Conservation (phyloP, 2,888 invertebrate species). For the Hypena proboscidalis region DNA sequence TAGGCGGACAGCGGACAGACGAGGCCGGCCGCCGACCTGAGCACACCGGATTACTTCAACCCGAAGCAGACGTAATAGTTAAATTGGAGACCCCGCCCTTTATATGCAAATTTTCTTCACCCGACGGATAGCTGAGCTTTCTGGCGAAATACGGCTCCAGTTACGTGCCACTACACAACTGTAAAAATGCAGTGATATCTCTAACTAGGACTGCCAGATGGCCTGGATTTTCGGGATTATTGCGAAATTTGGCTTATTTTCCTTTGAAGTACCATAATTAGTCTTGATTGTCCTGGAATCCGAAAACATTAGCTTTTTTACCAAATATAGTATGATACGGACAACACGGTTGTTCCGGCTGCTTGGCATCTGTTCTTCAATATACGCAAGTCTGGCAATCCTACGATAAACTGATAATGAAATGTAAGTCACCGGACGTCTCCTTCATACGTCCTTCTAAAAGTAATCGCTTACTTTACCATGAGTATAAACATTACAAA, state of each 20-base stretch:
- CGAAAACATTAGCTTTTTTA: too few relatives aligned
- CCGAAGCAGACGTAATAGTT: constrained; percentile 25
- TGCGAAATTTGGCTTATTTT: too few relatives aligned
- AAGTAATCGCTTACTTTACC: constrained; percentile 7
- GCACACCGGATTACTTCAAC: constrained; percentile 24
- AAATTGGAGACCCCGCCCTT: constrained; percentile 39
- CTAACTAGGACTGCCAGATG: too few relatives aligned
- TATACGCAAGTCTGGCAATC: too few relatives aligned
- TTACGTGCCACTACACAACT: background rate
- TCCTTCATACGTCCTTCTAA: constrained; percentile 3
- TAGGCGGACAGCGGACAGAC: constrained; percentile 19
- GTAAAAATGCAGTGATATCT: background rate
- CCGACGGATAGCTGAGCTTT: constrained; percentile 11
- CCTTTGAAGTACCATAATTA: too few relatives aligned
- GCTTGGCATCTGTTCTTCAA: too few relatives aligned
- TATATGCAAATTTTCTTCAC: constrained; percentile 38
- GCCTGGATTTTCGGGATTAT: too few relatives aligned
- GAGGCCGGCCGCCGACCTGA: constrained; percentile 28
- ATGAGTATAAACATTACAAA: constrained; percentile 10
- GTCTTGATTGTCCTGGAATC: too few relatives aligned
- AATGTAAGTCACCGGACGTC: background rate
- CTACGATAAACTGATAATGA: too few relatives aligned
- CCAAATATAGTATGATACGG: too few relatives aligned
- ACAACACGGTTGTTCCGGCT: too few relatives aligned
- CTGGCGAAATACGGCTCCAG: constrained; percentile 7